Base-by-base conservation (phyloP, 2,888 invertebrate genomes). In the Sinotaia quadrata region DNA sequence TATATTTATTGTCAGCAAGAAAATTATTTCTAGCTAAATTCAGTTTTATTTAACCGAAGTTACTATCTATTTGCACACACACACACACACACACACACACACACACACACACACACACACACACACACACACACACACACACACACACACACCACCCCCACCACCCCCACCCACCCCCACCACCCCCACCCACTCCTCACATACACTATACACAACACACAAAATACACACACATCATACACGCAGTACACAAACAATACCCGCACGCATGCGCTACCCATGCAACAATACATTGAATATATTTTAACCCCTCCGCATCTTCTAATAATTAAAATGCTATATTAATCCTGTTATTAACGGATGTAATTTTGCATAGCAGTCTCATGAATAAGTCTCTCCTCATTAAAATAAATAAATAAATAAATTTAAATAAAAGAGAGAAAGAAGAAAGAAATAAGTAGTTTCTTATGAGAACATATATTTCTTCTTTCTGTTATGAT, bases 171-270 rank as follows among this genome's bases (percentile, higher is more conserved):
- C 15, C 15, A 2, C n/a, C 49, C 0, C 49, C 8, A 27, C 12
- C 0, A 52, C 52, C 27, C 52, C 27, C 52, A 52, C 52, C 27
- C 29, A 52, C 52, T 29, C 52, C 52, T 29, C 52, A 52, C 27
- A 24, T 31, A 52, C 52, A 27, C 52, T 2, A 27, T 10, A 27
- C 3, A 27, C 1, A 2, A 21, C 52, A 5, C 52, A 21, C 3
- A 27, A 51, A 27, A 51, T 31, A 51, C 52, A 51, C 52, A 51
- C 52, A 51, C 52, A 7, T 31, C 52, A 52, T 31, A 52, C 52
- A 52, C 27, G 24, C 5, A 49, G 21, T 8, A n/a, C 8, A 8
- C 8, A 8, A 24, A 15, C 8, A 8, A 49, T 8, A 24, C 52
- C 18, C 52, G 33, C 52, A 52, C 52, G 33, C 31, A 52, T 33